These are phyloP conservation scores for Chrysina gloriosa DNA, from an alignment of 2,888 invertebrate species.

Conservation along the genomic window DNA sequence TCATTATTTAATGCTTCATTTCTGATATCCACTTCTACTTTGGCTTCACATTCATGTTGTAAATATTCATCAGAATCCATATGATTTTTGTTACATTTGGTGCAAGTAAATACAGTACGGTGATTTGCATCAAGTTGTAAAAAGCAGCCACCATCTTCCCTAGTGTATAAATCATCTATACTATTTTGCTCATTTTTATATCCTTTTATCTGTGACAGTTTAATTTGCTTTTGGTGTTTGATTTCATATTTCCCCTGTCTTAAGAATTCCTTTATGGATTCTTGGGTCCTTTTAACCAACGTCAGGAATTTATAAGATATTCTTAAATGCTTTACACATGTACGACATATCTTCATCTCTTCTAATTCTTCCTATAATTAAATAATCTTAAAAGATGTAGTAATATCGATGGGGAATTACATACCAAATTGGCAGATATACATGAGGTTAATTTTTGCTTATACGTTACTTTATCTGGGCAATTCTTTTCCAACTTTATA, in stretches of 20 bases:
- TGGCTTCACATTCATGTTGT: slow-evolving; percentile 9
- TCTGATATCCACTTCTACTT: neutral
- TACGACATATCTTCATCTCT: slow-evolving; percentile 49
- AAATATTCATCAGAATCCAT: slow-evolving; percentile 34
- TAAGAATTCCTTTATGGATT: slow-evolving; percentile 44
- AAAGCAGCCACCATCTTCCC: neutral
- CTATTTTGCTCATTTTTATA: too few species aligned
- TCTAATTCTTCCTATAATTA: slow-evolving; percentile 49
- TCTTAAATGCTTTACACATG: slow-evolving; percentile 50
- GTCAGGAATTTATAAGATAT: slow-evolving; percentile 52
- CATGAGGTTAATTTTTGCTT: slow-evolving; percentile 51
- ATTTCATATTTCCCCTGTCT: neutral
- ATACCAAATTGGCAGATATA: slow-evolving; percentile 40
- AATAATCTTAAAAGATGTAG: slow-evolving; percentile 5
- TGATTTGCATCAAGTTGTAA: neutral
- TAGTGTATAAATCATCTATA: neutral
- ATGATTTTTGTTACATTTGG: slow-evolving; percentile 40
- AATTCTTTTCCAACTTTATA: slow-evolving; percentile 44
- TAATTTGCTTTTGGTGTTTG: neutral
- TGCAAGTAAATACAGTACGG: neutral
- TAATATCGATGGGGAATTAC: neutral
- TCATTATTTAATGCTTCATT: neutral
- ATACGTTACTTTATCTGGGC: slow-evolving; percentile 50
- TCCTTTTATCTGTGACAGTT: too few species aligned
- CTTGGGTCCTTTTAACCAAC: slow-evolving; percentile 53